Percentiles rank a stretch among this genome's conserved stretches.
These are phyloP conservation scores for Rhabdophis nuchalis DNA, from an alignment of 2,797 vertebrate species.

Conservation along the genomic window DNA sequence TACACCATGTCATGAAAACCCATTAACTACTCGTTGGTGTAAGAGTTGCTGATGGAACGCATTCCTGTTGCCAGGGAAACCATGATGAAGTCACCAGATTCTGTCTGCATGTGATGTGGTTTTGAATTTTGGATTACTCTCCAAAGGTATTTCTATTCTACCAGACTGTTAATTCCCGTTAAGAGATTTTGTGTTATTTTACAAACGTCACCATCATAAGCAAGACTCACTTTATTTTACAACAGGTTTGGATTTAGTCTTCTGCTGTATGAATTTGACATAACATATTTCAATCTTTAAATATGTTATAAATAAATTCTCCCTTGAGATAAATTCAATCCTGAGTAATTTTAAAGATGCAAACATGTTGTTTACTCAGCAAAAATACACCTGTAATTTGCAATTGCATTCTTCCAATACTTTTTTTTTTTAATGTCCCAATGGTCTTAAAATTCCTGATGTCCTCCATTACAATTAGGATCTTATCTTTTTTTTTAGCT, in stretches of 20 bases:
- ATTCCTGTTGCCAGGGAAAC: neutral
- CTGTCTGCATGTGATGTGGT: neutral
- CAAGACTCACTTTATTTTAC: neutral
- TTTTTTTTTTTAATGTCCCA: neutral
- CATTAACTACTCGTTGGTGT: neutral
- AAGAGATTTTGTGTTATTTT: constrained; percentile 1
- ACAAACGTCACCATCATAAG: neutral
- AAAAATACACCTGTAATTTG: neutral
- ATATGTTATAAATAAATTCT: neutral
- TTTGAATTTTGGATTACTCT: constrained; percentile 3
- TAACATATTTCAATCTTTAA: neutral
- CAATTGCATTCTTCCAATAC: neutral
- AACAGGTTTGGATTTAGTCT: neutral
- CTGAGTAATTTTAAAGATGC: neutral
- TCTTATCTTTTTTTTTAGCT: neutral
- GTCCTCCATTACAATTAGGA: neutral
- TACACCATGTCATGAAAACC: neutral
- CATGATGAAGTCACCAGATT: neutral
- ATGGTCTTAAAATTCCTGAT: neutral
- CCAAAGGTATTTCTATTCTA: neutral
- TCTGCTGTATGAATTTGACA: neutral
- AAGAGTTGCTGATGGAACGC: neutral
- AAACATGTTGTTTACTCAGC: neutral
- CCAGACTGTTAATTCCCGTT: neutral
- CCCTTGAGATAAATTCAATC: neutral